Evolutionary conservation across 37 sponge, comb jelly and placozoan genomes (phyloP).

Genomic region (Theonella swinhoei): DNA sequence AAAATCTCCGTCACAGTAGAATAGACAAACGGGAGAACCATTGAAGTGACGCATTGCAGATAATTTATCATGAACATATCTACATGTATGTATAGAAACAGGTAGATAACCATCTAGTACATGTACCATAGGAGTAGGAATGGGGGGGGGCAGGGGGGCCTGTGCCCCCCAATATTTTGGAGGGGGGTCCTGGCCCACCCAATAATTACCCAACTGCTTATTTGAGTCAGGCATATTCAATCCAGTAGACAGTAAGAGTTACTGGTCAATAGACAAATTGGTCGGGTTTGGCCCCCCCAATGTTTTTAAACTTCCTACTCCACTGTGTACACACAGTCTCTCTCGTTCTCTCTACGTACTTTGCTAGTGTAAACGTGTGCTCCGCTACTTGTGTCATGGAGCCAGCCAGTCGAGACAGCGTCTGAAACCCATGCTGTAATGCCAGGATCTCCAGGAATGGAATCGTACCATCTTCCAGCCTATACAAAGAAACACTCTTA

Average conservation of each 20-base stretch:
- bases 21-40: conserved; percentile 58
- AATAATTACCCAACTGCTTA: too few species aligned
- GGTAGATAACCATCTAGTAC: neutral
- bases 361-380: conserved; percentile 83
- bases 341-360: too few species aligned
- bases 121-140: too few species aligned
- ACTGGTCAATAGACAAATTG: too few species aligned
- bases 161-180: too few species aligned
- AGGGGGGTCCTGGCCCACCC: too few species aligned
- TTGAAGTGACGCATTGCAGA: conserved; percentile 49
- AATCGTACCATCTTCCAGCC: conserved; percentile 91
- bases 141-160: too few species aligned
- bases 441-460: conserved; percentile 89
- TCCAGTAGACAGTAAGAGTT: too few species aligned
- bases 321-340: too few species aligned
- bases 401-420: conserved; percentile 44
- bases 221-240: too few species aligned
- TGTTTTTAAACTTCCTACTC: too few species aligned
- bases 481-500: neutral
- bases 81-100: neutral
- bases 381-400: conserved; percentile 49
- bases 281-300: too few species aligned
- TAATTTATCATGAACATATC: conserved; percentile 48
- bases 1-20: conserved; percentile 65
- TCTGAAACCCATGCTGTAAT: conserved; percentile 80